These are phyloP conservation scores for Rutilus rutilus DNA, from an alignment of 2,113 vertebrate species.

Conservation along the genomic window DNA sequence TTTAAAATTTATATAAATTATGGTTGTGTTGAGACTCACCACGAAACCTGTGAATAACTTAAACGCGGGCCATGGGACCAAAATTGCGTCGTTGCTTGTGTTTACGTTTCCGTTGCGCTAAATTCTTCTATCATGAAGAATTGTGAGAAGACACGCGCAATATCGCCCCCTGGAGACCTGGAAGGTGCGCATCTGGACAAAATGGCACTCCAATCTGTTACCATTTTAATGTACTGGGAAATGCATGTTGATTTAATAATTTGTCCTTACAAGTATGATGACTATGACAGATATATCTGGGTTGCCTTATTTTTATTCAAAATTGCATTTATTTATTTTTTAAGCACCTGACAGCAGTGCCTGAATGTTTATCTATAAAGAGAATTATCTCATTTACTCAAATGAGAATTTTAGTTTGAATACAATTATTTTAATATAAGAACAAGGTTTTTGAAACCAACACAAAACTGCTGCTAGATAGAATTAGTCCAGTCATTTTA, in stretches of 20 bases:
- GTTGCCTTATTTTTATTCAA: background rate
- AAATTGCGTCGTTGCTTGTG: background rate
- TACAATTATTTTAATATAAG: too few species aligned
- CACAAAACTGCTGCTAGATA: background rate
- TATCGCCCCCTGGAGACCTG: background rate
- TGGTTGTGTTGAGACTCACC: background rate
- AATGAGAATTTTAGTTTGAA: too few species aligned
- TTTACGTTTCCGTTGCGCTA: constrained; percentile 16
- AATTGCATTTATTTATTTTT: background rate
- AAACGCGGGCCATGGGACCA: background rate
- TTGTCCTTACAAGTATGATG: background rate
- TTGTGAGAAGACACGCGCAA: background rate
- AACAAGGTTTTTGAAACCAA: too few species aligned
- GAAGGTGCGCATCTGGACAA: background rate
- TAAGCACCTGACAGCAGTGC: background rate
- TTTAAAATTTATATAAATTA: background rate
- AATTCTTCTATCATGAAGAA: background rate
- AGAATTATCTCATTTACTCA: too few species aligned
- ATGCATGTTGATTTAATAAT: background rate
- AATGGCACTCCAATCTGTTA: background rate
- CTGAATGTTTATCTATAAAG: background rate
- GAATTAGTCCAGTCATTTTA: background rate
- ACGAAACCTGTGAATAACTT: background rate
- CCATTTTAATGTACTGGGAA: background rate
- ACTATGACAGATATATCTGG: background rate